A percentile compares a stretch with the other conserved stretches of the same genome.
Conservation (phyloP, 2,797 vertebrate genomes). For the Florisuga fusca region DNA sequence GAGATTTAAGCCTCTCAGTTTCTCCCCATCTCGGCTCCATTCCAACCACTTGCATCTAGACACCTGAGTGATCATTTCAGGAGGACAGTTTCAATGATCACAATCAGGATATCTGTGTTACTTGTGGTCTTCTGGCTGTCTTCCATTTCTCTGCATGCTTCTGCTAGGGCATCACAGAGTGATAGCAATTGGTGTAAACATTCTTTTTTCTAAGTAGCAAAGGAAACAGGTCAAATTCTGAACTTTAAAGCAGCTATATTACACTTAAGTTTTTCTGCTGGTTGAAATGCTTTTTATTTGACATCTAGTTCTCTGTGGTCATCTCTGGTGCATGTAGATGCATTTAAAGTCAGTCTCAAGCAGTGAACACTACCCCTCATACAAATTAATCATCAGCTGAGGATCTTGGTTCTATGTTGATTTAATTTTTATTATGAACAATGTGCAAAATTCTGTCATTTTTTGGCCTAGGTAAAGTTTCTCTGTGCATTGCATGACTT, state of each 20-base stretch:
- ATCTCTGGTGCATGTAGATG: not conserved
- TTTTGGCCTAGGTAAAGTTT: not conserved
- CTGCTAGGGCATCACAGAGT: not conserved
- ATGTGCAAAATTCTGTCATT: not conserved
- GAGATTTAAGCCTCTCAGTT: not conserved
- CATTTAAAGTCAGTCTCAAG: not conserved
- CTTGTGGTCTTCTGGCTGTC: not conserved
- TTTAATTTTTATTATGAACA: not conserved
- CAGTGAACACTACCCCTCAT: not conserved
- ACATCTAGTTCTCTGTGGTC: not conserved
- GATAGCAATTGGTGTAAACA: not conserved
- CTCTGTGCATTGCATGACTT: not conserved
- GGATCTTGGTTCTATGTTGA: not conserved
- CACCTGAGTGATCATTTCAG: not conserved
- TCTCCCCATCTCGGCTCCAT: not conserved
- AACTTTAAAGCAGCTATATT: not conserved
- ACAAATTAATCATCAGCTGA: not conserved
- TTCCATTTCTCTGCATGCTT: not conserved
- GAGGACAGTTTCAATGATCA: not conserved
- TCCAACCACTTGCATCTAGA: not conserved
- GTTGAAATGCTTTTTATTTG: not conserved
- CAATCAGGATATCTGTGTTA: not conserved
- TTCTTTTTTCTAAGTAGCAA: not conserved
- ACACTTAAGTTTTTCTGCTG: not conserved
- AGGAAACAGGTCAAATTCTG: not conserved